These are phyloP conservation scores for Pantherophis guttatus DNA, from an alignment of 2,113 vertebrate species.

Conservation along the genomic window DNA sequence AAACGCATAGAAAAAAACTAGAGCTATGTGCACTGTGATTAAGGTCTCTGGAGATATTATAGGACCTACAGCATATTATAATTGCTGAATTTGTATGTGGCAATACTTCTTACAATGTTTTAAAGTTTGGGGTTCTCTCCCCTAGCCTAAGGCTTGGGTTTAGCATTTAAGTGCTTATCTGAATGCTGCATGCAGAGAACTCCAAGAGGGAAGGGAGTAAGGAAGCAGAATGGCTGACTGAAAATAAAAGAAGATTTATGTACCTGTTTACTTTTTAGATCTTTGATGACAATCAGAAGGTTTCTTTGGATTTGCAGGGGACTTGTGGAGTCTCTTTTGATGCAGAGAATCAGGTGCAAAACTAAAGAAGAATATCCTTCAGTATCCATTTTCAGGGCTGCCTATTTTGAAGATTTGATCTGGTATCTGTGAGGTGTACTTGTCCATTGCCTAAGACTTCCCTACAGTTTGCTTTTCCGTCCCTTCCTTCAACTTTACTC, in stretches of 20 bases:
- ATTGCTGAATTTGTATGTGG: not conserved
- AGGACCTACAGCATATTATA: not conserved
- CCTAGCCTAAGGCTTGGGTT: not conserved
- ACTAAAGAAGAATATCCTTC: not conserved
- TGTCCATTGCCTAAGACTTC: not conserved
- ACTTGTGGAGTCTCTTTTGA: not conserved
- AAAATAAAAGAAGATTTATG: not conserved
- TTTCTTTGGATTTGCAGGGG: not conserved
- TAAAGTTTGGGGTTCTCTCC: not conserved
- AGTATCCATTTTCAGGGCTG: not conserved
- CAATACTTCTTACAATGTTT: not conserved
- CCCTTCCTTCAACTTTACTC: not conserved
- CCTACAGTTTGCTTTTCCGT: not conserved
- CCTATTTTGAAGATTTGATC: not conserved
- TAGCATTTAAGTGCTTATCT: not conserved
- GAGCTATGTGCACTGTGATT: not conserved
- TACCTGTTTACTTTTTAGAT: not conserved
- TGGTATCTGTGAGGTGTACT: not conserved
- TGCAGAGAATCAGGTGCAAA: not conserved
- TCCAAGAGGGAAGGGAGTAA: not conserved
- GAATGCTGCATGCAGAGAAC: not conserved
- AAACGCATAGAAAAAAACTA: not conserved
- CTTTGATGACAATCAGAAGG: not conserved
- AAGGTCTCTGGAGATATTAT: not conserved
- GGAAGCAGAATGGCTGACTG: not conserved